These are phyloP conservation scores for Aphis gossypii DNA, from an alignment of 1,140 invertebrate species.

Conservation along the genomic window DNA sequence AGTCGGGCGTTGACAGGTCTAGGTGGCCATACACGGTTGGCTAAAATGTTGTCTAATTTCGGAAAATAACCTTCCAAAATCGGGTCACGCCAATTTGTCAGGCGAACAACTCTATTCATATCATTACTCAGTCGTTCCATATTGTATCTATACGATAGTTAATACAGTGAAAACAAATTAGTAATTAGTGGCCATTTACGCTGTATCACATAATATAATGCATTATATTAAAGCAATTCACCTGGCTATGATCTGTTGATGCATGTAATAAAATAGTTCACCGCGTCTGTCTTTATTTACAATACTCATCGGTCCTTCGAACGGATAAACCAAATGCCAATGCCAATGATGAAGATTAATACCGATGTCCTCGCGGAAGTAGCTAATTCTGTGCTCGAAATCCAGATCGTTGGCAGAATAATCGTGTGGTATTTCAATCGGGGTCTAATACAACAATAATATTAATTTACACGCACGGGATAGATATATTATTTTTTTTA, in stretches of 20 bases:
- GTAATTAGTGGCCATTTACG: background rate
- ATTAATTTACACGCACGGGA: constrained; percentile 62
- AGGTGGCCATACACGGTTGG: constrained; percentile 72
- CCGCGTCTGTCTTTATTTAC: constrained; percentile 76
- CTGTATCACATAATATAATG: background rate
- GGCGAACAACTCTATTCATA: constrained; percentile 68
- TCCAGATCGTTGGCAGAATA: constrained; percentile 78
- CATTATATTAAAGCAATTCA: constrained; percentile 59
- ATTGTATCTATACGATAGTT: constrained; percentile 70
- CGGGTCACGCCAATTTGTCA: constrained; percentile 70
- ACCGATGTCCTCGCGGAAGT: constrained; percentile 76
- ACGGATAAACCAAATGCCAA: constrained; percentile 67
- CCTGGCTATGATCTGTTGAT: constrained; percentile 72
- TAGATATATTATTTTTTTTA: background rate
- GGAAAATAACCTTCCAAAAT: constrained; percentile 77
- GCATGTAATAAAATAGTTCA: constrained; percentile 82
- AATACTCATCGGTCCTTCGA: constrained; percentile 65
- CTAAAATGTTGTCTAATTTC: constrained; percentile 74
- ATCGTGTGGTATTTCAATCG: constrained; percentile 75
- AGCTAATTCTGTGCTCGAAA: constrained; percentile 75
- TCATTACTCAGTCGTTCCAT: constrained; percentile 73
- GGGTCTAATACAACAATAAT: constrained; percentile 62
- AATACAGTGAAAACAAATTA: background rate
- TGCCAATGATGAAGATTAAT: constrained; percentile 86
- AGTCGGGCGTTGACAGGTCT: constrained; percentile 70